Percentiles rank a stretch among this genome's conserved stretches.
phyloP scores from a whole-genome alignment of 1,140 invertebrate genomes.

The Drosophila asahinai region DNA sequence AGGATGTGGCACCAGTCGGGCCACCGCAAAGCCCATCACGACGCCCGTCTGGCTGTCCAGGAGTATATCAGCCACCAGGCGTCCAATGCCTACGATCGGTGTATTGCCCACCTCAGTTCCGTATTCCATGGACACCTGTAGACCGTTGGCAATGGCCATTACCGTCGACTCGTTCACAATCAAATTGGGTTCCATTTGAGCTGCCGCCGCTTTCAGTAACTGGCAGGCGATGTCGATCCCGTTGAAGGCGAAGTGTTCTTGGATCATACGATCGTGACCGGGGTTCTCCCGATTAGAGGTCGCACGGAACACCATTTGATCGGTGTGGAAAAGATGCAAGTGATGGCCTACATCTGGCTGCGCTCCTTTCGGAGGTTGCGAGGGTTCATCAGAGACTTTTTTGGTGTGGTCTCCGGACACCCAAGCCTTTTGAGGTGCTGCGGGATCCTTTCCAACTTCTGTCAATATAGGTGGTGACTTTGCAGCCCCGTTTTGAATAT shows the following conservation, averaged over 20 bases:
- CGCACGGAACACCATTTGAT: not conserved
- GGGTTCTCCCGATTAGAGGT: not conserved
- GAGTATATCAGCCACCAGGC: slow-evolving; percentile 7
- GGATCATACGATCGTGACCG: not conserved
- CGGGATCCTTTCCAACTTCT: too few relatives aligned
- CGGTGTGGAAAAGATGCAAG: not conserved
- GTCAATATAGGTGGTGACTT: not conserved
- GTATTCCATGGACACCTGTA: not conserved
- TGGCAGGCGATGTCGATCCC: not conserved
- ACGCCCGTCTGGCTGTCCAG: slow-evolving; percentile 8
- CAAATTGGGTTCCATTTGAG: not conserved
- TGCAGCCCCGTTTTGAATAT: not conserved
- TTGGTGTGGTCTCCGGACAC: not conserved
- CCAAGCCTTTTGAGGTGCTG: too few relatives aligned
- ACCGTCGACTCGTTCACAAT: slow-evolving; percentile 2
- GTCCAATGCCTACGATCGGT: not conserved
- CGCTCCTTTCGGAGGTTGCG: too few relatives aligned
- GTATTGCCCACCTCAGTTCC: not conserved
- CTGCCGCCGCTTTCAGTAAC: slow-evolving; percentile 7
- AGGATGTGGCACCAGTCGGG: slow-evolving; percentile 2
- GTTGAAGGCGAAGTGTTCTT: not conserved
- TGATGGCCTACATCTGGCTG: not conserved
- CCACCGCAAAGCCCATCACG: slow-evolving; percentile 8
- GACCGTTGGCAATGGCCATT: slow-evolving; percentile 7
- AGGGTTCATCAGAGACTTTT: too few relatives aligned